phyloP scores from a whole-genome alignment of 1,140 invertebrate species.

The Drosophila fuyamai region DNA sequence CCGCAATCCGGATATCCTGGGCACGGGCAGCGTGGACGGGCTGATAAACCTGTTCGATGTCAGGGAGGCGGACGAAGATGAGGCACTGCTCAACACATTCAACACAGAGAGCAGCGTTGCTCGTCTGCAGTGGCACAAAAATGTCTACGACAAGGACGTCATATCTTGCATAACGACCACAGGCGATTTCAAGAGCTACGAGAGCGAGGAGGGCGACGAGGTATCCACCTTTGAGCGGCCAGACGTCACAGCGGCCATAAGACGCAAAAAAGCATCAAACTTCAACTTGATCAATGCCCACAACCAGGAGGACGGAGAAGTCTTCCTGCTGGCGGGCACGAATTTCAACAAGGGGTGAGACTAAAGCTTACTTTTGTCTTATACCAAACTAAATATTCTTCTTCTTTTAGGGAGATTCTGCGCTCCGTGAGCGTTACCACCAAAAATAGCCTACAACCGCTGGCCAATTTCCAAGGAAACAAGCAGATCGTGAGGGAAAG shows the following conservation, averaged over 20 bases:
- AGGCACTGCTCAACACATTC: conserved; percentile 91
- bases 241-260: conserved; percentile 85
- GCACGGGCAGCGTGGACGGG: conserved; percentile 93
- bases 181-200: conserved; percentile 90
- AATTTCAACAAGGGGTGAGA: conserved; percentile 85
- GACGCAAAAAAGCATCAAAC: conserved; percentile 87
- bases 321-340: conserved; percentile 88
- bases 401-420: conserved; percentile 85
- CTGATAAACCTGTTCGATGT: conserved; percentile 95
- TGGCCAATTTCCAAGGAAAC: conserved; percentile 87
- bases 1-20: conserved; percentile 88
- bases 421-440: conserved; percentile 86
- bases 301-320: conserved; percentile 76
- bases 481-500: conserved; percentile 89
- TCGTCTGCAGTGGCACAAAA: conserved; percentile 86
- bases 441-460: conserved; percentile 85
- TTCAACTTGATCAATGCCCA: conserved; percentile 89
- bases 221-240: conserved; percentile 86
- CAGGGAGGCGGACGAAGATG: conserved; percentile 90
- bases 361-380: background rate
- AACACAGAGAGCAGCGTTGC: conserved; percentile 94
- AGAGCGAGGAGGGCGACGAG: conserved; percentile 87
- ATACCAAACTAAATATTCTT: background rate
- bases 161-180: conserved; percentile 90
- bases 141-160: conserved; percentile 85